Percentiles rank a stretch among this genome's conserved stretches.
phyloP scores from a whole-genome alignment of 2,113 vertebrate genomes.

The Spheniscus mendiculus region DNA sequence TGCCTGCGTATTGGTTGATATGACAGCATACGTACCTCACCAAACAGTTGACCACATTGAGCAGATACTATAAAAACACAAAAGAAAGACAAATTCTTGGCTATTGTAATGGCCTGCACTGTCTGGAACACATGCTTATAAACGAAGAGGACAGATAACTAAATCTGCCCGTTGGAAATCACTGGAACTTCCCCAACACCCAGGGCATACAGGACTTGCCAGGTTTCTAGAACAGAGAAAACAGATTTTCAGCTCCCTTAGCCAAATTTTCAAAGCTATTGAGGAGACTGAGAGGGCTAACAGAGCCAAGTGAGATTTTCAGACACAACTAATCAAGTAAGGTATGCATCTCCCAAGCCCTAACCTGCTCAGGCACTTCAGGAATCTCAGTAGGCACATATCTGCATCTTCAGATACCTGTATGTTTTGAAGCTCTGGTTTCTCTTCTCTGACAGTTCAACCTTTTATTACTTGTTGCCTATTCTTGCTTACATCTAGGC shows the following conservation, averaged over 20 bases:
- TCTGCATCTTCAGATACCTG: neutral
- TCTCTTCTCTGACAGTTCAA: neutral
- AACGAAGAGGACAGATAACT: neutral
- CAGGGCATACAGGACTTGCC: neutral
- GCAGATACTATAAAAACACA: neutral
- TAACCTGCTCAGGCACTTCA: neutral
- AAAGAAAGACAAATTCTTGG: neutral
- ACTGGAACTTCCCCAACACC: neutral
- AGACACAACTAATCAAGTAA: neutral
- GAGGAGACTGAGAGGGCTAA: neutral
- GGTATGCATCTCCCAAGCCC: neutral
- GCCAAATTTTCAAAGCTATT: neutral
- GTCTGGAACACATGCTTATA: neutral
- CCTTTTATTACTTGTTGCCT: neutral
- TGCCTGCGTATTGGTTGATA: neutral
- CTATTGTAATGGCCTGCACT: neutral
- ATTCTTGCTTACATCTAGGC: neutral
- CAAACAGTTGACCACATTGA: neutral
- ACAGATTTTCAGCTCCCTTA: neutral
- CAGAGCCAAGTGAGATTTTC: neutral
- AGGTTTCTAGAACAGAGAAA: constrained; percentile 7
- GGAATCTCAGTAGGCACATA: neutral
- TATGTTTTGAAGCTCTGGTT: neutral
- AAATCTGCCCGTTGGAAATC: neutral
- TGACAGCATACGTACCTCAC: neutral